phyloP scores from a whole-genome alignment of 2,888 invertebrate species.

The Cyclophora albipunctata region DNA sequence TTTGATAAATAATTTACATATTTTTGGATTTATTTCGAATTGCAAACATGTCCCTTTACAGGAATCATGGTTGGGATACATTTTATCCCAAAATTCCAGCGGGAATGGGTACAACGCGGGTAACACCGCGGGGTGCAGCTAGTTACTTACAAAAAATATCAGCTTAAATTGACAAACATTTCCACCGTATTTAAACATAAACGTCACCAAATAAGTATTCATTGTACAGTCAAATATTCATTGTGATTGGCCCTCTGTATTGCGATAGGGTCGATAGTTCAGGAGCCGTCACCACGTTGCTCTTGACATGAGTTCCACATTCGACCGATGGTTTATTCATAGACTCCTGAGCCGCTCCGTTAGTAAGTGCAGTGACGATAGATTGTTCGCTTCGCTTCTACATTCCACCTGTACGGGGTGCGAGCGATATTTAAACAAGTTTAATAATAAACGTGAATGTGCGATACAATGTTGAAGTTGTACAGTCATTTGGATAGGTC shows the following conservation, averaged over 20 bases:
- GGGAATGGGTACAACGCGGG: no score
- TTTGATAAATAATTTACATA: no score
- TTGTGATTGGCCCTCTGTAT: no score
- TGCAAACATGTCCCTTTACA: not conserved
- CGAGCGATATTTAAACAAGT: not conserved
- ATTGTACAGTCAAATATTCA: no score
- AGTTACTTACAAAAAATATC: not conserved
- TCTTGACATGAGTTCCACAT: constrained; percentile 58
- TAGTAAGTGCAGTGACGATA: constrained; percentile 34
- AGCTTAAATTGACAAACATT: not conserved
- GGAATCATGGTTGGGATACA: no score
- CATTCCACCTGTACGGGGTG: not conserved
- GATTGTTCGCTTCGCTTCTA: constrained; percentile 27
- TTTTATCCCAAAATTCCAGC: no score
- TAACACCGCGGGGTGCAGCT: no score
- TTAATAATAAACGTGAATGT: not conserved
- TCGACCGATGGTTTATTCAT: constrained; percentile 57
- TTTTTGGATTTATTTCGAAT: not conserved
- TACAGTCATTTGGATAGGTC: not conserved
- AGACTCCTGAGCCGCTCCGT: constrained; percentile 31
- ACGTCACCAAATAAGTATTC: no score
- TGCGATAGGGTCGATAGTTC: constrained; percentile 10
- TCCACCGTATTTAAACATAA: no score
- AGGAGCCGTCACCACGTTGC: constrained; percentile 40
- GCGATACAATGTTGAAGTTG: not conserved